Evolutionary conservation across 2,888 invertebrate genomes (phyloP).

Genomic region (Drosophila koepferae): DNA sequence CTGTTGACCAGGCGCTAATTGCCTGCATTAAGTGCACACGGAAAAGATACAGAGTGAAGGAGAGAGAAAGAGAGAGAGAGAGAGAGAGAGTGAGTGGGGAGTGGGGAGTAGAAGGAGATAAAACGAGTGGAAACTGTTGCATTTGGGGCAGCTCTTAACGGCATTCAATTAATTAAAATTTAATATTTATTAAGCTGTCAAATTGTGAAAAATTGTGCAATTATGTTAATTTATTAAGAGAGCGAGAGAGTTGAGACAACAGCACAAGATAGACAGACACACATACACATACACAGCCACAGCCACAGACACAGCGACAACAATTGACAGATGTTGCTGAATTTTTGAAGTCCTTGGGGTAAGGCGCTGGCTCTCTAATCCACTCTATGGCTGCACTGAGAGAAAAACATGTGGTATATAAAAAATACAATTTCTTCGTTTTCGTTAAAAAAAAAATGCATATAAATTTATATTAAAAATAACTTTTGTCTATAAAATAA

Average conservation of each 20-base stretch:
- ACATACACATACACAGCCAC: constrained; percentile 10
- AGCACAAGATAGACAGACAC: constrained; percentile 1
- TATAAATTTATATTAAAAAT: no score
- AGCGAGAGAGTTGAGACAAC: constrained; percentile 13
- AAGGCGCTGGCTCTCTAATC: background rate
- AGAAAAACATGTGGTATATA: background rate
- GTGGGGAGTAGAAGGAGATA: background rate
- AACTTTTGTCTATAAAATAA: background rate
- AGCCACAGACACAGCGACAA: constrained; percentile 7
- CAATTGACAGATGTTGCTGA: constrained; percentile 44
- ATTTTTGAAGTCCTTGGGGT: constrained; percentile 19
- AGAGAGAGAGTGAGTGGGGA: no score
- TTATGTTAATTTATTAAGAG: constrained; percentile 62
- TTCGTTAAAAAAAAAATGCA: no score
- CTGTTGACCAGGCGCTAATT: constrained; percentile 53
- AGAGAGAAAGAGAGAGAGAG: background rate
- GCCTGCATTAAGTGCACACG: constrained; percentile 39
- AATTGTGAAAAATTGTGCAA: constrained; percentile 62
- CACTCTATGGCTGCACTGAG: constrained; percentile 7
- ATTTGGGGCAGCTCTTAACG: constrained; percentile 42
- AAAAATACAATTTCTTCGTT: background rate
- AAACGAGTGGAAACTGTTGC: constrained; percentile 21
- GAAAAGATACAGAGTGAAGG: background rate
- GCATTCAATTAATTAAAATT: constrained; percentile 74
- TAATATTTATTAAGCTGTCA: constrained; percentile 72